phyloP scores from a whole-genome alignment of 2,888 invertebrate species.

The Lottia gigantea region DNA sequence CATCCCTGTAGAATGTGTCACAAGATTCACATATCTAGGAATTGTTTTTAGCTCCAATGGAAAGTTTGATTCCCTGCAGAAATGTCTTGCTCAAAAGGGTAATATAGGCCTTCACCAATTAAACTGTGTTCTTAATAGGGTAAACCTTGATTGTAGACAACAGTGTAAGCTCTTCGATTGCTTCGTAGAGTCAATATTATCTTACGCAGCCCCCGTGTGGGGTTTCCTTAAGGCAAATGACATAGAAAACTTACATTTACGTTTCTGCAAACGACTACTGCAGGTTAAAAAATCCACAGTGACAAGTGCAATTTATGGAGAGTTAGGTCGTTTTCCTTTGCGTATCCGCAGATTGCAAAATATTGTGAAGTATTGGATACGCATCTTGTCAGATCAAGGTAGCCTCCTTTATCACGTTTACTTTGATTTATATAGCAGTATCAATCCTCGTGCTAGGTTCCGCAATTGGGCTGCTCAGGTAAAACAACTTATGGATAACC shows the following conservation, averaged over 20 bases:
- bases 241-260: not conserved
- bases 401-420: not conserved
- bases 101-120: too few species aligned
- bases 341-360: not conserved
- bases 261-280: not conserved
- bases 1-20: too few species aligned
- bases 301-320: too few species aligned
- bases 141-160: conserved; percentile 2
- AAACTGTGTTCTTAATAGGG: not conserved
- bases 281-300: too few species aligned
- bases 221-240: not conserved
- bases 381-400: not conserved
- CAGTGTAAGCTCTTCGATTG: not conserved
- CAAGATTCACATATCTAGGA: too few species aligned
- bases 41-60: too few species aligned
- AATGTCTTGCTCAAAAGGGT: too few species aligned
- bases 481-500: too few species aligned
- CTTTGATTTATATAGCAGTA: too few species aligned
- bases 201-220: not conserved
- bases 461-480: too few species aligned
- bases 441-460: too few species aligned
- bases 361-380: not conserved
- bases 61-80: too few species aligned
- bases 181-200: not conserved
- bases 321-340: not conserved